Conservation (phyloP, 1,140 invertebrate species). For the Telenomus remus region DNA sequence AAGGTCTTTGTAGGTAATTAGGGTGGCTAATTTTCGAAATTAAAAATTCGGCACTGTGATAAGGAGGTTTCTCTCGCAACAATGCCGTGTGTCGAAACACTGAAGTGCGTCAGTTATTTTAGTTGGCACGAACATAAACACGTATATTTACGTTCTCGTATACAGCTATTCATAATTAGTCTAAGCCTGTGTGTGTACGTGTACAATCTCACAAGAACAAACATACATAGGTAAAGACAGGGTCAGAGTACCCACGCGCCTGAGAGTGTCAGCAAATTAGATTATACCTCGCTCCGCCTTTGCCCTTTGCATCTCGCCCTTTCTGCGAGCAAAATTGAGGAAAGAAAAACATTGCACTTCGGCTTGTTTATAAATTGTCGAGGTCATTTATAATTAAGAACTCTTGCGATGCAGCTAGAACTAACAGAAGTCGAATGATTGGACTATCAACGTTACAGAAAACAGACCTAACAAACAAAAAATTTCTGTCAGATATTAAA, state of each 20-base stretch:
- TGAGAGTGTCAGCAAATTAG: conserved; percentile 67
- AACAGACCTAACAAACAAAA: no score
- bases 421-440: no score
- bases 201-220: conserved; percentile 14
- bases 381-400: conserved; percentile 20
- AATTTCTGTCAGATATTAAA: no score
- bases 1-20: conserved; percentile 4
- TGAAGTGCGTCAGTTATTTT: conserved; percentile 49
- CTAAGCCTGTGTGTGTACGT: conserved; percentile 11
- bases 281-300: conserved; percentile 63
- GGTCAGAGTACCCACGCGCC: conserved; percentile 58
- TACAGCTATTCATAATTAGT: conserved; percentile 50
- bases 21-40: conserved; percentile 14
- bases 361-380: conserved; percentile 40
- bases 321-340: conserved; percentile 15
- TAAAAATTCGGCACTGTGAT: conserved; percentile 25
- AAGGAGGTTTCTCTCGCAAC: conserved; percentile 29
- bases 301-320: conserved; percentile 52
- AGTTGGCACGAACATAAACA: conserved; percentile 44
- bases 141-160: conserved; percentile 46
- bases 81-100: conserved; percentile 29
- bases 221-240: conserved; percentile 46
- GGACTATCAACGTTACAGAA: no score
- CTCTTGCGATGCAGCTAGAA: no score
- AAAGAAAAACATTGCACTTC: conserved; percentile 56